Conservation (phyloP, 2,797 vertebrate species). For the Clarias platycephalus region DNA sequence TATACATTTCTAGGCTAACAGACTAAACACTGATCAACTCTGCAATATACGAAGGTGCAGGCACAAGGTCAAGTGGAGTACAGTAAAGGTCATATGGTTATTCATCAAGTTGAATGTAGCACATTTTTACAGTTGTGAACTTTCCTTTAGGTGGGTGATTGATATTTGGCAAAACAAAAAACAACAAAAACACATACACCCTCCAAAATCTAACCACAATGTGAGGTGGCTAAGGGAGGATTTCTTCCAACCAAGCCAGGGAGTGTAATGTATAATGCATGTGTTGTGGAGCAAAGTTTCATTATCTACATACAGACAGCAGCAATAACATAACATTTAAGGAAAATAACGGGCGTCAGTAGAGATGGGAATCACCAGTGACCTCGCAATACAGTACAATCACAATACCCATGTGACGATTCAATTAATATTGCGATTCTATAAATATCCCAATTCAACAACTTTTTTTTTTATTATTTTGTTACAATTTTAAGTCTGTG, state of each 20-base stretch:
- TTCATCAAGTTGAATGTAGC: slow-evolving; percentile 15
- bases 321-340: background rate
- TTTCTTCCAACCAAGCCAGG: too few relatives aligned
- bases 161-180: background rate
- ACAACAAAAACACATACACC: background rate
- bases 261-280: background rate
- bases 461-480: too few relatives aligned
- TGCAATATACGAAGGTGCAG: background rate
- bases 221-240: background rate
- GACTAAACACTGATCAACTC: slow-evolving; percentile 13
- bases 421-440: too few relatives aligned
- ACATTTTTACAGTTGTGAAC: background rate
- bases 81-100: slow-evolving; percentile 15
- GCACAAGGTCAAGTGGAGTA: slow-evolving; percentile 22
- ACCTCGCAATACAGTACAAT: too few relatives aligned
- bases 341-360: background rate
- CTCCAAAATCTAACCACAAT: background rate
- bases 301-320: slow-evolving; percentile 4
- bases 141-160: background rate
- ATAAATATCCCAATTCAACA: too few relatives aligned
- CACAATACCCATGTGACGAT: too few relatives aligned
- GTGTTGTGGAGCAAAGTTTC: background rate
- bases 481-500: too few relatives aligned
- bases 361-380: too few relatives aligned
- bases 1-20: slow-evolving; percentile 24